Evolutionary conservation across 2,113 vertebrate species (phyloP).

Genomic region (Zingel zingel): DNA sequence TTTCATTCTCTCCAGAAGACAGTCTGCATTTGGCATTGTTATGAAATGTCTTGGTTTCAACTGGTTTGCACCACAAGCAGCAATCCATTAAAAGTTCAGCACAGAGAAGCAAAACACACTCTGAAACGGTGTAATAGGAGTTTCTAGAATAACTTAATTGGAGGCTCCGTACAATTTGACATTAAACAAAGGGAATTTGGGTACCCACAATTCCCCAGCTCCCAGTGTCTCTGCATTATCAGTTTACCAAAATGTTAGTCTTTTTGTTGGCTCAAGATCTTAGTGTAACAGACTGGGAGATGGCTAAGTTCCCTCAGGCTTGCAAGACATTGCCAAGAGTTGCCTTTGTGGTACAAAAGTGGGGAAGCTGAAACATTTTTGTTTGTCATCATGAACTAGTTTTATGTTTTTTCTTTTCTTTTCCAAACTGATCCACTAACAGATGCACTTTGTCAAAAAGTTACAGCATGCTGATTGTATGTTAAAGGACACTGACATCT

Average conservation of each 20-base stretch:
- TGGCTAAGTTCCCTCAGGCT: not conserved
- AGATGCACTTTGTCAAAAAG: not conserved
- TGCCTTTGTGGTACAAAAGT: slow-evolving; percentile 21
- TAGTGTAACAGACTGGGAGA: not conserved
- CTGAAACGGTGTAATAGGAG: not conserved
- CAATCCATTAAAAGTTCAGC: slow-evolving; percentile 20
- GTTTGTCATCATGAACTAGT: slow-evolving; percentile 10
- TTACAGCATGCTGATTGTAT: not conserved
- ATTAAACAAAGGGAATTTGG: slow-evolving; percentile 19
- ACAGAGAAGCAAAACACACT: slow-evolving; percentile 10
- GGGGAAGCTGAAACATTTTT: not conserved
- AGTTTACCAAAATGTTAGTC: not conserved
- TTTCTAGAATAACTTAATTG: slow-evolving; percentile 15
- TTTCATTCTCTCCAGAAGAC: slow-evolving; percentile 22
- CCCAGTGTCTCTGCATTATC: slow-evolving; percentile 8
- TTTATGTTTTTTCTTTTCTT: not conserved
- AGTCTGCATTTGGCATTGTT: slow-evolving; percentile 13
- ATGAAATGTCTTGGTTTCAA: slow-evolving; percentile 21
- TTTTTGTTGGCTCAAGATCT: slow-evolving; percentile 35
- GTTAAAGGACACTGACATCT: slow-evolving; percentile 71
- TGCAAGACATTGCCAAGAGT: slow-evolving; percentile 14
- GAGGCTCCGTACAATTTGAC: slow-evolving; percentile 8
- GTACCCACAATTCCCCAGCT: slow-evolving; percentile 31
- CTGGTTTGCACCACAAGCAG: slow-evolving; percentile 37
- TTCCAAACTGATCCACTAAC: not conserved